Conservation (phyloP, 2,888 invertebrate genomes). For the Yponomeuta malinellus region DNA sequence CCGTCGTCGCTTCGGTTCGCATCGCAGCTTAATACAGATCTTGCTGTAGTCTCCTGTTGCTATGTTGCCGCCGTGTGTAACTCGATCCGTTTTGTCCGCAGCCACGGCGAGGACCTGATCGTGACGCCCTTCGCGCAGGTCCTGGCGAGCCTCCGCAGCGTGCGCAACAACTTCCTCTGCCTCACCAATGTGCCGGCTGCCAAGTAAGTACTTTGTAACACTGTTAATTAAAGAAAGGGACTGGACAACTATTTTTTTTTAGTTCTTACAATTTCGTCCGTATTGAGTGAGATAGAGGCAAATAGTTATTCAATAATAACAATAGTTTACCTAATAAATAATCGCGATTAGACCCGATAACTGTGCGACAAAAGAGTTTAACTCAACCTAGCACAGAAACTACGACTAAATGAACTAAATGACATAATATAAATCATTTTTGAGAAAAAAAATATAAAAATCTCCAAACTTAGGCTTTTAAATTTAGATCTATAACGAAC, state of each 20-base stretch:
- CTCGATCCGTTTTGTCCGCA: slow-evolving; percentile 47
- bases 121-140: slow-evolving; percentile 99
- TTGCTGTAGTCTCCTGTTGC: not conserved
- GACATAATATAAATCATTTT: too few species aligned
- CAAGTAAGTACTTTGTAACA: slow-evolving; percentile 82
- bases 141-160: slow-evolving; percentile 98
- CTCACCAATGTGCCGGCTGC: slow-evolving; percentile 94
- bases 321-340: not conserved
- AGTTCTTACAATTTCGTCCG: too few species aligned
- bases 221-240: too few species aligned
- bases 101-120: slow-evolving; percentile 99
- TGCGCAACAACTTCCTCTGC: slow-evolving; percentile 97
- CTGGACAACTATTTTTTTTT: not conserved
- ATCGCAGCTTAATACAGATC: not conserved
- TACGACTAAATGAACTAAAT: too few species aligned
- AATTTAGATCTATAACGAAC: too few species aligned
- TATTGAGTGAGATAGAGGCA: too few species aligned
- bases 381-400: too few species aligned
- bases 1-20: not conserved
- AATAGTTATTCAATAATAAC: too few species aligned
- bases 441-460: too few species aligned
- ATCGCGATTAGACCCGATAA: too few species aligned
- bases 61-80: not conserved
- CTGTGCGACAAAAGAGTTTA: too few species aligned
- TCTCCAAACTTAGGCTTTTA: too few species aligned